Evolutionary conservation across 2,113 vertebrate species (phyloP), one percentile per base, ranked within the genome.

Genomic region (Crypturellus undulatus): DNA sequence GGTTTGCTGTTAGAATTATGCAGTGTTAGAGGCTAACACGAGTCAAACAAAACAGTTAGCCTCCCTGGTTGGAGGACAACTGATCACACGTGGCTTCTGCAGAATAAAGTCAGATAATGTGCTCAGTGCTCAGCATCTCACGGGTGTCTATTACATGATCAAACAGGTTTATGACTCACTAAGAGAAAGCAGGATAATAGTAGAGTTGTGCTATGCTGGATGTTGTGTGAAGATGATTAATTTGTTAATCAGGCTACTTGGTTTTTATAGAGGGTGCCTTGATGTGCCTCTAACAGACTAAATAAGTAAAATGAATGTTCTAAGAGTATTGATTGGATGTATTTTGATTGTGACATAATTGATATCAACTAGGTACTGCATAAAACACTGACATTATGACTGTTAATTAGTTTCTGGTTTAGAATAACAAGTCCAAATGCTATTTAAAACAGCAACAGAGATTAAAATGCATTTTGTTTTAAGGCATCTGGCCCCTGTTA

Each of bases 1-100:
- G 73, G 26, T 90, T 97, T 97, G 64, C 92, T 88, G 43, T 92
- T 92, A 96, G 78, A 96, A 94, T 94, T 94, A 87, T 79, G 59
- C 60, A 8, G 2, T 76, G 21, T 84, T 96, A 84, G 13, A 87
- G 84, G 65, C 65, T 47, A 86, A 87, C 45, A 73, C 45, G 91
- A 92, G 75, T 82, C 62, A 90, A 73, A 71, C 19, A 34, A 25
- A 84, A 81, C 49, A 51, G 1, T 36, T 7, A 4, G 4, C 28
- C 79, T 90, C 0, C 1, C 9, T 81, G 51, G 18, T 87, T 72
- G 67, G 84, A 96, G 87, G 81, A 62, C 30, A 62, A 63, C n/a
- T 45, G 76, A 82, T 42, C 38, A 40, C 49, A 69, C 16, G 3
- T n/a, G 18, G 32, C 93, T 45, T 92, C 93, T 90, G 54, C 43